A percentile compares a stretch with the other conserved stretches of the same genome.
These are phyloP conservation scores for Tympanuchus pallidicinctus DNA, from an alignment of 2,113 vertebrate genomes.

Conservation along the genomic window DNA sequence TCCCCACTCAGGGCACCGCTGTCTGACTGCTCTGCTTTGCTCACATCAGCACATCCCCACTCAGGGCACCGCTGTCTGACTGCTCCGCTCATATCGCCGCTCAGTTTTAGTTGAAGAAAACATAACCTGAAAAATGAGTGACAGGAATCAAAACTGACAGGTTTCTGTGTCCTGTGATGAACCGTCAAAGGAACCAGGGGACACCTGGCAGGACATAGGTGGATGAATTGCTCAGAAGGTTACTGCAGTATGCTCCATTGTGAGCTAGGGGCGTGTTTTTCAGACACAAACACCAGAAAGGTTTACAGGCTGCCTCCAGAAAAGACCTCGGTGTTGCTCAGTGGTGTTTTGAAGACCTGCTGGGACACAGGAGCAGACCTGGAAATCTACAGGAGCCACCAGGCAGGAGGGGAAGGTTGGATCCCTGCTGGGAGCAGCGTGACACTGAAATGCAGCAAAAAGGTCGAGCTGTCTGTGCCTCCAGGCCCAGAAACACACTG, in stretches of 20 bases:
- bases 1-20: neutral
- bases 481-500: neutral
- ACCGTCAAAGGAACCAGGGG: neutral
- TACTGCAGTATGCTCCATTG: neutral
- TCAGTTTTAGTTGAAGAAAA: neutral
- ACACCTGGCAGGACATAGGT: neutral
- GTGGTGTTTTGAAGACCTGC: neutral
- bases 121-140: neutral
- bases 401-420: neutral
- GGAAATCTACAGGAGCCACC: neutral
- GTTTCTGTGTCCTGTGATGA: neutral
- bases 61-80: neutral
- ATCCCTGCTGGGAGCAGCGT: neutral
- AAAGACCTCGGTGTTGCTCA: neutral
- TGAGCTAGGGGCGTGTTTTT: neutral
- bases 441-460: neutral
- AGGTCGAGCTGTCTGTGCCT: accelerated
- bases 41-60: accelerated
- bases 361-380: neutral
- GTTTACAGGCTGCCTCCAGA: neutral
- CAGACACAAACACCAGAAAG: neutral
- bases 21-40: neutral
- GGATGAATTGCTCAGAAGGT: constrained; percentile 49
- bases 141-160: neutral
- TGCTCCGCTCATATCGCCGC: accelerated